Evolutionary conservation across 2,888 invertebrate species (phyloP).

Genomic region (Conomelus anceps): DNA sequence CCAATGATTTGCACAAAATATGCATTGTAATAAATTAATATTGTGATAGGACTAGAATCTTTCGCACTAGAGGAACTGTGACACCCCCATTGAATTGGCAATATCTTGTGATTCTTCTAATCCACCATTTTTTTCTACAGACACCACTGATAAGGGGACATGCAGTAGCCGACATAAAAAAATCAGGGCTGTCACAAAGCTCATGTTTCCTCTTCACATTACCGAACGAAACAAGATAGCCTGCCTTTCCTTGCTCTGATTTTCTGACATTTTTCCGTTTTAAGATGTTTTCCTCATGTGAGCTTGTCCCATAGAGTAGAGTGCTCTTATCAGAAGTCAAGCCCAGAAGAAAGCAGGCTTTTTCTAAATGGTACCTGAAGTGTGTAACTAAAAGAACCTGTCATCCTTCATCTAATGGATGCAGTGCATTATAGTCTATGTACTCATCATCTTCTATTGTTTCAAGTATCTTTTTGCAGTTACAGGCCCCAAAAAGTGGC

Average conservation of each 20-base stretch:
- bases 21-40: too few relatives aligned
- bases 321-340: neutral
- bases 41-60: too few relatives aligned
- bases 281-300: neutral
- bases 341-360: neutral
- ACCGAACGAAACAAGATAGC: neutral
- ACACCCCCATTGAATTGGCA: too few relatives aligned
- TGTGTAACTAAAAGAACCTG: neutral
- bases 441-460: neutral
- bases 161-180: neutral
- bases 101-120: too few relatives aligned
- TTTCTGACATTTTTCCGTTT: neutral
- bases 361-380: neutral
- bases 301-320: neutral
- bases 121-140: neutral
- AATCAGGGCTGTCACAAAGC: neutral
- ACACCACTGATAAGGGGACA: neutral
- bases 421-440: neutral
- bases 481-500: neutral
- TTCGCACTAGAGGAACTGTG: too few relatives aligned
- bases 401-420: neutral
- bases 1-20: too few relatives aligned
- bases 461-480: neutral
- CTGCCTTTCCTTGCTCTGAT: neutral
- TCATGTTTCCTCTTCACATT: neutral